Conservation (phyloP, 1,140 invertebrate species). For the Procambarus clarkii region DNA sequence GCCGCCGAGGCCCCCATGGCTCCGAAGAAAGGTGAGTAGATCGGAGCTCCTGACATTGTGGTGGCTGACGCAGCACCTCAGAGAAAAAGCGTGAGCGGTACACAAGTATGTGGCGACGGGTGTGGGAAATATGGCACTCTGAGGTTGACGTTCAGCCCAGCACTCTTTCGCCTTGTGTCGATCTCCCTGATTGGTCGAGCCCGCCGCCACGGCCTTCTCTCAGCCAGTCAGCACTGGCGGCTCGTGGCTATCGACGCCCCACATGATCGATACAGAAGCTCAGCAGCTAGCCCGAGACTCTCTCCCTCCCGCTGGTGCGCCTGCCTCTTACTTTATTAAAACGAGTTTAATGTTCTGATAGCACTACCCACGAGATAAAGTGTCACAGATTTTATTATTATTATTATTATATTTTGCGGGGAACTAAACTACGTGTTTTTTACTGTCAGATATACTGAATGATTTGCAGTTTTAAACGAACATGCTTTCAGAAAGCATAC, state of each 20-base stretch:
- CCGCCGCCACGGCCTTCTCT: neutral
- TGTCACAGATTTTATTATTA: neutral
- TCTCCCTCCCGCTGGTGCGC: too few species aligned
- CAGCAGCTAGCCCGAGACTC: neutral
- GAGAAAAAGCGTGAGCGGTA: neutral
- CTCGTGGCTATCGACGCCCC: conserved; percentile 25
- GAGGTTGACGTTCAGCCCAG: neutral
- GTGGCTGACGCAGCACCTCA: neutral
- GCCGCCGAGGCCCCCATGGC: conserved; percentile 54
- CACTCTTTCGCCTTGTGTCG: neutral
- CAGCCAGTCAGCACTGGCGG: conserved; percentile 7
- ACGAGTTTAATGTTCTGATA: neutral
- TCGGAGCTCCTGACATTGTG: conserved; percentile 29
- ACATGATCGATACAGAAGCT: conserved; percentile 39
- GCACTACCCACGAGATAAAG: neutral
- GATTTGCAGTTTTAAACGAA: neutral
- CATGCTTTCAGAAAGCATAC: too few species aligned
- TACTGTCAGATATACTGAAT: neutral
- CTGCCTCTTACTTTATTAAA: neutral
- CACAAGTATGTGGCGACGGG: neutral
- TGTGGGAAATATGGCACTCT: conserved; percentile 25
- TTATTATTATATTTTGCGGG: neutral
- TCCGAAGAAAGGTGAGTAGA: conserved; percentile 52
- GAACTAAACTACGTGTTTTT: neutral
- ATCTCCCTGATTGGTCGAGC: neutral